Evolutionary conservation across 2,888 invertebrate species (phyloP).

Genomic region (Notodonta ziczac): DNA sequence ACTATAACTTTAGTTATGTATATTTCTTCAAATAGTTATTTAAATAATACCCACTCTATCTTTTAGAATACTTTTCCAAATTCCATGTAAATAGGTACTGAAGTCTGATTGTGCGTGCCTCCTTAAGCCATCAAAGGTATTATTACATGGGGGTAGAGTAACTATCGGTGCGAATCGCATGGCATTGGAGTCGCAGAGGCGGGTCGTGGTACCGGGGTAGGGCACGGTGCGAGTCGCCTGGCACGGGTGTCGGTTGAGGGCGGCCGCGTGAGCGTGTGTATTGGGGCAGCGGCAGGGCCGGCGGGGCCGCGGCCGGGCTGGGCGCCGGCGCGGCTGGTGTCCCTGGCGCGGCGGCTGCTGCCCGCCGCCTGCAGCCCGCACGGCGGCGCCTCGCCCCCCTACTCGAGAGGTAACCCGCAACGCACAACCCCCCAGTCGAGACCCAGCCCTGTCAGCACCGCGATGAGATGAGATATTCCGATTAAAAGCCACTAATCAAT

Average conservation of each 20-base stretch:
- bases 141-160: background rate
- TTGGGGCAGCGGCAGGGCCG: slow-evolving; percentile 75
- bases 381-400: slow-evolving; percentile 88
- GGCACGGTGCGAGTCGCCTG: slow-evolving; percentile 54
- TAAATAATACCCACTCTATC: background rate
- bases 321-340: slow-evolving; percentile 77
- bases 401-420: slow-evolving; percentile 86
- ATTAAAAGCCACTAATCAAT: background rate
- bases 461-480: slow-evolving; percentile 3
- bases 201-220: slow-evolving; percentile 36
- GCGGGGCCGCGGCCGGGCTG: slow-evolving; percentile 59
- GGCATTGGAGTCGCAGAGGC: slow-evolving; percentile 8
- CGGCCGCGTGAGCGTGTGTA: slow-evolving; percentile 75
- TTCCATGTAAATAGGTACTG: too few relatives aligned
- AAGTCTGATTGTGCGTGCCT: background rate
- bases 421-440: slow-evolving; percentile 26
- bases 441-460: slow-evolving; percentile 7
- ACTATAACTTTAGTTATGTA: too few relatives aligned
- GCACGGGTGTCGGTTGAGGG: slow-evolving; percentile 56
- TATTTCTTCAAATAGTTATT: background rate
- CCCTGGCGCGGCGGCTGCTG: slow-evolving; percentile 85
- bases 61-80: background rate
- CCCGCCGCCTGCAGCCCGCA: slow-evolving; percentile 89
- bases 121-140: background rate
- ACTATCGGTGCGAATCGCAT: slow-evolving; percentile 1